Conservation (phyloP, 1,140 invertebrate genomes). For the Apis florea region DNA sequence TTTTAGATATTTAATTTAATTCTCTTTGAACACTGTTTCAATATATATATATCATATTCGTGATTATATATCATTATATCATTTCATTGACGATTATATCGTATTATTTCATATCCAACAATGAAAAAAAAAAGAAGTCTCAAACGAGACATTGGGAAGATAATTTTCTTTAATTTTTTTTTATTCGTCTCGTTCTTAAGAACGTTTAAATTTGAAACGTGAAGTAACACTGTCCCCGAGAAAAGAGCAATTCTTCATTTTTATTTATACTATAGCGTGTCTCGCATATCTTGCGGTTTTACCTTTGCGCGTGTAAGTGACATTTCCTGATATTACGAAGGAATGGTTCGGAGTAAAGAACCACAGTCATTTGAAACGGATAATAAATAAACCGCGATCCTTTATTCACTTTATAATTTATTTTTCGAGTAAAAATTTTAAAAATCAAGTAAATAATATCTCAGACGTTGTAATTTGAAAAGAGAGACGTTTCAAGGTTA, state of each 20-base stretch:
- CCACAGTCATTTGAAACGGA: too few relatives aligned
- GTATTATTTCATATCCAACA: too few relatives aligned
- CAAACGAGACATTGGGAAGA: neutral
- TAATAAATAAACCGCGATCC: neutral
- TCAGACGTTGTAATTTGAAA: too few relatives aligned
- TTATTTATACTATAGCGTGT: neutral
- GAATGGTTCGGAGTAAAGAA: conserved; percentile 7
- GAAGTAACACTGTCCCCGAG: neutral
- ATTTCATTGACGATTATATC: too few relatives aligned
- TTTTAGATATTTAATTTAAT: too few relatives aligned
- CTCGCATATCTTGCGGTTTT: conserved; percentile 53
- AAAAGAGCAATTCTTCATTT: neutral
- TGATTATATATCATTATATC: too few relatives aligned
- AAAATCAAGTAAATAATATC: neutral
- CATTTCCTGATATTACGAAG: conserved; percentile 19
- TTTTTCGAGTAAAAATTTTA: neutral
- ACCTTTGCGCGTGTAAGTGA: conserved; percentile 13
- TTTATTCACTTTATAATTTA: neutral
- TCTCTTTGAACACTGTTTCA: too few relatives aligned
- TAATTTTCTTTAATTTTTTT: neutral
- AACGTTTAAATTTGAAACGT: neutral
- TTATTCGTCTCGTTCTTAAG: neutral
- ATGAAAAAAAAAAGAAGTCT: too few relatives aligned
- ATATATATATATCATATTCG: too few relatives aligned
- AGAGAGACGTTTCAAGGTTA: too few relatives aligned